Percentiles rank a stretch among this genome's conserved stretches.
Evolutionary conservation across 2,797 vertebrate species (phyloP).

Genomic region (Pelobates cultripes): DNA sequence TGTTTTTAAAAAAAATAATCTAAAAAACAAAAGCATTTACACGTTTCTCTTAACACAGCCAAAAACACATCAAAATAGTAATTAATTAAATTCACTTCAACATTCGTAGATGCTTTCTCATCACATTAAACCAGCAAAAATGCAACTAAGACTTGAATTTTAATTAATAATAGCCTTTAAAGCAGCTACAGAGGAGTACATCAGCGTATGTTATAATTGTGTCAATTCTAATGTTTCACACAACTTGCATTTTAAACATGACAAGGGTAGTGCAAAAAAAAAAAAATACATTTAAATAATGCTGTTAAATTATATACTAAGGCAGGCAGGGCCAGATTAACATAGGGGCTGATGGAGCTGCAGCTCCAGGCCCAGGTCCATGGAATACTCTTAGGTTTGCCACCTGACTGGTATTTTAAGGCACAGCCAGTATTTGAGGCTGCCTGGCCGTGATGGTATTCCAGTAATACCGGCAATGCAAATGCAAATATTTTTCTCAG

Average conservation of each 20-base stretch:
- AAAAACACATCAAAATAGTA: conserved; percentile 27
- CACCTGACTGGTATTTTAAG: no score
- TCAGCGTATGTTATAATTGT: conserved; percentile 41
- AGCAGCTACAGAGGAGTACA: conserved; percentile 46
- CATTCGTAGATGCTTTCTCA: conserved; percentile 45
- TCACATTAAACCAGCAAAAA: conserved; percentile 37
- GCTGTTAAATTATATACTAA: background rate
- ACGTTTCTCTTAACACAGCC: background rate
- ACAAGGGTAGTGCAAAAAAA: conserved; percentile 26
- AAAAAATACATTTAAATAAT: background rate
- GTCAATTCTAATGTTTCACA: conserved; percentile 36
- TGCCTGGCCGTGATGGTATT: no score
- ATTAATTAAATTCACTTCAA: conserved; percentile 51
- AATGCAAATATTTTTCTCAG: no score
- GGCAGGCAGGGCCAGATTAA: no score
- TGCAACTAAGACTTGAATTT: conserved; percentile 48
- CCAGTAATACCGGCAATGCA: no score
- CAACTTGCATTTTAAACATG: conserved; percentile 45
- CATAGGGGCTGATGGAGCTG: no score
- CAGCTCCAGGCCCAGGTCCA: no score
- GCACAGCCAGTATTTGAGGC: no score
- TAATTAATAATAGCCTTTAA: conserved; percentile 54
- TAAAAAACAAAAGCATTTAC: no score
- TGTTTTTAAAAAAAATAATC: no score
- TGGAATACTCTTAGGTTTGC: no score